These are phyloP conservation scores for Anas capensis DNA, from an alignment of 2,797 vertebrate species.

Conservation along the genomic window DNA sequence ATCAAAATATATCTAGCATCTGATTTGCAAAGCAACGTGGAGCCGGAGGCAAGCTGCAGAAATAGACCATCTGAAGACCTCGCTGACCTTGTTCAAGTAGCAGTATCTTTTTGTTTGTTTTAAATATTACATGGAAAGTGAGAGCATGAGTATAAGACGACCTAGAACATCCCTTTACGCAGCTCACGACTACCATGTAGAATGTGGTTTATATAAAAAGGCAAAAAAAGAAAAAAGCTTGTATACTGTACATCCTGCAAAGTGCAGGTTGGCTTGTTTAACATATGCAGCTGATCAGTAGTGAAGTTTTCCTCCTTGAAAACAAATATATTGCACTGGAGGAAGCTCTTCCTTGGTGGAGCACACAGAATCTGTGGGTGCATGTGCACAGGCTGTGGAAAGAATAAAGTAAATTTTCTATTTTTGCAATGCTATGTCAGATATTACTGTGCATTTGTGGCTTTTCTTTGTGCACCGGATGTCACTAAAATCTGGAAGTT, in stretches of 20 bases:
- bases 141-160: slow-evolving; percentile 48
- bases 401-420: neutral
- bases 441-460: neutral
- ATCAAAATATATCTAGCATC: slow-evolving; percentile 84
- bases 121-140: slow-evolving; percentile 43
- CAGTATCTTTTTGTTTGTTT: slow-evolving; percentile 73
- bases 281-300: neutral
- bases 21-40: slow-evolving; percentile 77
- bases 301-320: neutral
- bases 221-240: neutral
- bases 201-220: neutral
- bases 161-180: slow-evolving; percentile 17
- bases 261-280: neutral
- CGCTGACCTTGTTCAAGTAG: slow-evolving; percentile 60
- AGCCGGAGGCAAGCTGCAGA: slow-evolving; percentile 72
- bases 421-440: neutral
- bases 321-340: neutral
- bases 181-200: neutral
- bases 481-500: neutral
- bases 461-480: neutral
- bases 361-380: neutral
- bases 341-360: neutral
- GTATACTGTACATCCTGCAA: neutral
- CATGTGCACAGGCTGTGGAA: neutral
- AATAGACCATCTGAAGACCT: slow-evolving; percentile 64